These are phyloP conservation scores for Galleria mellonella DNA, from an alignment of 1,140 invertebrate genomes.

Conservation along the genomic window DNA sequence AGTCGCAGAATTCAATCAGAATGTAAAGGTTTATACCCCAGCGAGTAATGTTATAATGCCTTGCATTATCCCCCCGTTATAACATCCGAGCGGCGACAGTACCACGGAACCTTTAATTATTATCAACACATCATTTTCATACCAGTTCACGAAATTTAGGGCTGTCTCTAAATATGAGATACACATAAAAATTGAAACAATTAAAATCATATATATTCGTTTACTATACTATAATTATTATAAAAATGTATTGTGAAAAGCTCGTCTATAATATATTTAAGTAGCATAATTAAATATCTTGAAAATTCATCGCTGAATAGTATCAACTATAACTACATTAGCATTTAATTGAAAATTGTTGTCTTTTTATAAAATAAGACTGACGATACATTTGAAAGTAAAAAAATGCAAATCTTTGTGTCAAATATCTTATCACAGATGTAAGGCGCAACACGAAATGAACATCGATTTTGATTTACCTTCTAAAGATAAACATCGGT, in stretches of 20 bases:
- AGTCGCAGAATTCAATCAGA: slow-evolving; percentile 71
- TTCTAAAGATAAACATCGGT: slow-evolving; percentile 50
- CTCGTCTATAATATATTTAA: too few relatives aligned
- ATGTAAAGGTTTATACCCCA: slow-evolving; percentile 63
- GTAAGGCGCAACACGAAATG: slow-evolving; percentile 21
- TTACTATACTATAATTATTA: too few relatives aligned
- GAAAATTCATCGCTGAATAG: too few relatives aligned
- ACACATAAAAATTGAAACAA: too few relatives aligned
- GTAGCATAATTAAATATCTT: too few relatives aligned
- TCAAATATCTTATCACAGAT: slow-evolving; percentile 5
- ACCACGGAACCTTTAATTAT: slow-evolving; percentile 73
- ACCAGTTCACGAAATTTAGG: slow-evolving; percentile 47
- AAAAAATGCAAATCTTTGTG: slow-evolving; percentile 1
- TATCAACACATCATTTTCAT: slow-evolving; percentile 75
- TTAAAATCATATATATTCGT: too few relatives aligned
- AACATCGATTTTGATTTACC: slow-evolving; percentile 52
- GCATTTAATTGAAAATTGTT: too few relatives aligned
- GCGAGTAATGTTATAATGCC: slow-evolving; percentile 69
- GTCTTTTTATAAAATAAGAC: neutral
- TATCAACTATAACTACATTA: too few relatives aligned
- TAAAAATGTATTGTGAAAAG: too few relatives aligned
- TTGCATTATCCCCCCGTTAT: slow-evolving; percentile 57
- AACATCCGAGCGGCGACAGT: slow-evolving; percentile 50
- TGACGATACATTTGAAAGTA: slow-evolving; percentile 1
- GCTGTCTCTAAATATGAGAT: slow-evolving; percentile 18